Base-by-base conservation (phyloP, 2,113 vertebrate species). In the Varanus komodoensis region DNA sequence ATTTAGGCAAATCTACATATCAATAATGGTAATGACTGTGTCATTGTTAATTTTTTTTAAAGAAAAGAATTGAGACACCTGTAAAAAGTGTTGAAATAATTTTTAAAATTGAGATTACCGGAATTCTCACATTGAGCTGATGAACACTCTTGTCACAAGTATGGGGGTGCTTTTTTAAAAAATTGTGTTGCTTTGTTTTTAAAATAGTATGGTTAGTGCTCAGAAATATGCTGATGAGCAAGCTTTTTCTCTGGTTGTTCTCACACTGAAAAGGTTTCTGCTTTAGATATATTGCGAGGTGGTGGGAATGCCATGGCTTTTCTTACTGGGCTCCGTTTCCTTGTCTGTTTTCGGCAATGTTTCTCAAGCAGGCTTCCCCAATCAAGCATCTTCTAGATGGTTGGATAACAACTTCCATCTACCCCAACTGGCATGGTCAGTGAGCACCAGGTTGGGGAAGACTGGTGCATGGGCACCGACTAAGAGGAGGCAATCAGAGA, bases 11-110 rank as follows among this genome's bases (percentile, higher is more conserved):
- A 97, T 98, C 93, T 93, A 94, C 94, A 92, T 91, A 95, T 79
- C 95, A 89, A 93, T 95, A 84, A 88, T 73, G 94, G 96, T 98
- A 98, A 97, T 98, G 97, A 96, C 97, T 97, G 95, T 98, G 97
- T 94, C 97, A 98, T 97, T 98, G 97, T 92, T 96, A 96, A 94
- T 93, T 93, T 8, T 44, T 96, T 95, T 15, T 96, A 92, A 95
- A 94, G 8, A 25, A 25, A 95, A 32, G 93, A 93, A 93, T 89
- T 93, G 93, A 84, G 93, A 95, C 50, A 57, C 34, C 44, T 79
- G 80, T 85, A 32, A 71, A 92, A 94, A 94, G 14, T 93, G 92
- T 92, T 94, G 91, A 92, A 93, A 67, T 92, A 93, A 68, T 57
- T 81, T 82, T 84, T 78, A 68, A 64, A 64, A 64, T 57, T 54